Conservation (phyloP, 1,140 invertebrate genomes). For the Adoxophyes honmai region DNA sequence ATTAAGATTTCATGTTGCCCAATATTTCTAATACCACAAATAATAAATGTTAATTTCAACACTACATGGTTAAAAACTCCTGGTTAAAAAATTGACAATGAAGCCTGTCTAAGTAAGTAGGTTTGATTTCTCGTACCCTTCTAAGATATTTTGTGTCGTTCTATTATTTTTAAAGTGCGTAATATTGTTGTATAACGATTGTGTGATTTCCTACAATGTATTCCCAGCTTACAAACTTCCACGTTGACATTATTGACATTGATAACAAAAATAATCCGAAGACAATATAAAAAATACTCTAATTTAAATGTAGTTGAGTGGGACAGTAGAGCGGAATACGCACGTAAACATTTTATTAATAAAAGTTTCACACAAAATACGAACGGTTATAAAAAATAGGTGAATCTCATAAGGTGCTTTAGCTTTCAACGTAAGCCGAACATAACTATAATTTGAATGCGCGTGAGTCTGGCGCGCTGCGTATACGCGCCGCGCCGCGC, state of each 20-base stretch:
- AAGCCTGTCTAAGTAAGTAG: no score
- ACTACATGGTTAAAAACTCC: no score
- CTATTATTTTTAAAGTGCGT: no score
- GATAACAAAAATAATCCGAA: constrained; percentile 43
- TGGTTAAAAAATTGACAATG: no score
- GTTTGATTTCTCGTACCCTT: no score
- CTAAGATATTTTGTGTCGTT: no score
- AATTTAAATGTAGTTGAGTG: constrained; percentile 24
- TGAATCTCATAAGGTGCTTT: background rate
- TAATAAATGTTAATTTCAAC: no score
- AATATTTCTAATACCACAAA: no score
- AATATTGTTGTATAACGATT: no score
- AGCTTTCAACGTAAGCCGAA: background rate
- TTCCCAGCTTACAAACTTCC: constrained; percentile 2
- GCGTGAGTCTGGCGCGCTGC: background rate
- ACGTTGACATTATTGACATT: constrained; percentile 37
- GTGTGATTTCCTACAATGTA: no score
- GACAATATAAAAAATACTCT: constrained; percentile 46
- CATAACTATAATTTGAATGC: background rate
- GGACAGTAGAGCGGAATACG: constrained; percentile 23
- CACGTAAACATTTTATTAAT: constrained; percentile 25
- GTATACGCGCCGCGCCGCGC: background rate
- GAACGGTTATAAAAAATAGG: constrained; percentile 23
- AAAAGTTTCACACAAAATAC: constrained; percentile 22
- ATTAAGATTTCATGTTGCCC: no score